Evolutionary conservation across 2,888 invertebrate genomes (phyloP).

Genomic region (Thereva nobilitata): DNA sequence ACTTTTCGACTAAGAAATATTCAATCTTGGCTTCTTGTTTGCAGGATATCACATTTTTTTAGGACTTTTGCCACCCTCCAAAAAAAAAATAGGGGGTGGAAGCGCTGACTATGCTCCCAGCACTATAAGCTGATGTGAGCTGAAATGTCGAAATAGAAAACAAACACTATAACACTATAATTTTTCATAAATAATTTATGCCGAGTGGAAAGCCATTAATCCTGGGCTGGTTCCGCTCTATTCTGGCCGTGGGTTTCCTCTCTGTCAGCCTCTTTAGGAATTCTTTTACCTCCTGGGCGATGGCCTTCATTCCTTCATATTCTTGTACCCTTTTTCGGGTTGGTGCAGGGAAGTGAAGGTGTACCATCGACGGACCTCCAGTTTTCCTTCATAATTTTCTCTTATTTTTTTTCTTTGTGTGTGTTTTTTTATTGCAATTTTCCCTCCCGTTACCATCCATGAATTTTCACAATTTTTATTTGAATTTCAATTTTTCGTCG

Average conservation of each 20-base stretch:
- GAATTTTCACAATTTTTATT: conserved; percentile 29
- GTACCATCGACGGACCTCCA: conserved; percentile 20
- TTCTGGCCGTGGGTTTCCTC: neutral
- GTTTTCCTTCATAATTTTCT: conserved; percentile 3
- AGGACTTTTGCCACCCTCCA: neutral
- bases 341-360: neutral
- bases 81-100: neutral
- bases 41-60: conserved; percentile 32
- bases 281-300: conserved; percentile 20
- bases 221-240: conserved; percentile 27
- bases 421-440: too few relatives aligned
- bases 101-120: conserved; percentile 1
- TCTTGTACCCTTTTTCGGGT: neutral
- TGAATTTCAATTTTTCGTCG: conserved; percentile 34
- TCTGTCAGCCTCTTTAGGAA: conserved; percentile 28
- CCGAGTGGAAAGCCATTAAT: conserved; percentile 33
- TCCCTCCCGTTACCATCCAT: too few relatives aligned
- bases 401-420: neutral
- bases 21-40: conserved; percentile 29
- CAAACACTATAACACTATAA: conserved; percentile 25
- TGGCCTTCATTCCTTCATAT: conserved; percentile 7
- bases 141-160: conserved; percentile 30
- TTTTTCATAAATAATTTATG: conserved; percentile 37
- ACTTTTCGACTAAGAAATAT: conserved; percentile 15
- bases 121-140: neutral